Percentiles rank a stretch among this genome's conserved stretches.
phyloP scores from a whole-genome alignment of 2,113 vertebrate species.

The Paradisaea rubra region DNA sequence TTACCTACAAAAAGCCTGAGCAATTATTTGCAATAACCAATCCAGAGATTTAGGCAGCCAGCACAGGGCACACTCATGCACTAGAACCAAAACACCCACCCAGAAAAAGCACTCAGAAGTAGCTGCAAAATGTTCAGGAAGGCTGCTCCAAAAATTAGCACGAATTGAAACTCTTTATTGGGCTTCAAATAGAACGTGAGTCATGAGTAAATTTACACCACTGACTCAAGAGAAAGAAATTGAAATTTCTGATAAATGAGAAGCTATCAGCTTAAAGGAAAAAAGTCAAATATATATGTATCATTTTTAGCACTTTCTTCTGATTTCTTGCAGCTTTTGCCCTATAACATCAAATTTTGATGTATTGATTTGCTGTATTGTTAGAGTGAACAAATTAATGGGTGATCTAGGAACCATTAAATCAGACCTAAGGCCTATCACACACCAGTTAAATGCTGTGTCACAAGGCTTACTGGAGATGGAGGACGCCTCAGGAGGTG shows the following conservation, averaged over 20 bases:
- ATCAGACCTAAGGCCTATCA: background rate
- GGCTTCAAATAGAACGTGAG: background rate
- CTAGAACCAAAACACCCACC: background rate
- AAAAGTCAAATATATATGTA: no score
- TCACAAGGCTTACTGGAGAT: background rate
- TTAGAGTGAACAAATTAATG: background rate
- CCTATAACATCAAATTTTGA: background rate
- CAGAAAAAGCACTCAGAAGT: background rate
- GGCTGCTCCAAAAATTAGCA: background rate
- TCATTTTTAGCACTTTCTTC: background rate
- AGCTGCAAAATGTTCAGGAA: background rate
- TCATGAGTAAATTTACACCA: background rate
- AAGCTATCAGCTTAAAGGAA: background rate
- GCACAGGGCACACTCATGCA: background rate
- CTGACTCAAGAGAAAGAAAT: background rate
- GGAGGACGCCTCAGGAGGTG: background rate
- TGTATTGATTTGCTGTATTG: background rate
- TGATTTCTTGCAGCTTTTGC: background rate
- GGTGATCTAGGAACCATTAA: background rate
- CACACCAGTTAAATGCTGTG: background rate
- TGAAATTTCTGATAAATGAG: background rate
- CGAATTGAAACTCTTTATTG: background rate
- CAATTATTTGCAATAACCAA: background rate
- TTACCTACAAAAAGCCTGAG: background rate
- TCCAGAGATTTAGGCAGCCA: background rate